These are phyloP conservation scores for Salvator merianae DNA, from an alignment of 2,113 vertebrate genomes.

Conservation along the genomic window DNA sequence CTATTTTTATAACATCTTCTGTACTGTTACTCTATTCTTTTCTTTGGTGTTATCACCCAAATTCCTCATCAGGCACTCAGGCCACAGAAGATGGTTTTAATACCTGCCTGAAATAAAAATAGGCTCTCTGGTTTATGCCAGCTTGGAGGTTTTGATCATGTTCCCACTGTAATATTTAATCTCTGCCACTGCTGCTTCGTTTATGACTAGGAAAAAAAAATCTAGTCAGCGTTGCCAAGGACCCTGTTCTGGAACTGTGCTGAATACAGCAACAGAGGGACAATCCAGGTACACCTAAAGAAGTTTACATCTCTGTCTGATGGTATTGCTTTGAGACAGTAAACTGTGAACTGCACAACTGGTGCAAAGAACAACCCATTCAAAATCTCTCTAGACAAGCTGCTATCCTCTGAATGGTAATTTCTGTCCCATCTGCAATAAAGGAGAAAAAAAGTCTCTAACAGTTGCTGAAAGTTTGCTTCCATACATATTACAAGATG, in stretches of 20 bases:
- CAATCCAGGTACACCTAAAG: background rate
- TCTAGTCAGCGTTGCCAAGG: background rate
- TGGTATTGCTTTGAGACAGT: too few species aligned
- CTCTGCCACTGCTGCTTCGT: background rate
- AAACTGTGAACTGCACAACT: too few species aligned
- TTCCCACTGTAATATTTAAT: background rate
- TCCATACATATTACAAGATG: too few species aligned
- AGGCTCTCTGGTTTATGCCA: conserved; percentile 1
- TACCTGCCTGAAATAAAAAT: background rate
- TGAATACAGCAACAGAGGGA: background rate
- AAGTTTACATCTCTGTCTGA: too few species aligned
- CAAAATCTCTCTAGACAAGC: too few species aligned
- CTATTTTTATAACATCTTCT: background rate
- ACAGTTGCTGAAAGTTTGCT: too few species aligned
- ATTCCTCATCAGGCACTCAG: conserved; percentile 28
- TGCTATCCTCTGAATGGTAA: too few species aligned
- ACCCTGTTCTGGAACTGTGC: background rate
- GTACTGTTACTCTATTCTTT: background rate
- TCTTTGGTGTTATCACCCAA: conserved; percentile 13
- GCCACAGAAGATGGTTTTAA: conserved; percentile 3
- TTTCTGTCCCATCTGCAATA: too few species aligned
- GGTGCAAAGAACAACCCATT: too few species aligned
- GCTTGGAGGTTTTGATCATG: conserved; percentile 17
- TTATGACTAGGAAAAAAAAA: background rate
- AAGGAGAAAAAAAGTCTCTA: too few species aligned